Evolutionary conservation across 2,888 invertebrate species (phyloP), one percentile per base, ranked within the genome.

Genomic region (Stegophylla sp.): DNA sequence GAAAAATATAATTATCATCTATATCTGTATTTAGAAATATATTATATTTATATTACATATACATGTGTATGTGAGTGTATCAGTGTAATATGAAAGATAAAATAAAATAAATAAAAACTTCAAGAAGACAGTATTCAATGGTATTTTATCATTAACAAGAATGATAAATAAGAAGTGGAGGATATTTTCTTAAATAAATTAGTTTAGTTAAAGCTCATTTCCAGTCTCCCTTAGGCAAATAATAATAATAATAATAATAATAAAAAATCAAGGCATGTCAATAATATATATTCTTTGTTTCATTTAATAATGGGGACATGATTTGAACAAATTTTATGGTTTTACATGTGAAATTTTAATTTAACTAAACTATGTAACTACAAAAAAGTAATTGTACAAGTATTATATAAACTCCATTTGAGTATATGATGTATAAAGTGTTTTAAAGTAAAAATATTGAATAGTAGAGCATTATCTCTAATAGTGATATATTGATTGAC

Each of bases 401-500:
- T 56, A 20, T 12, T 56, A 56, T 20, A 56, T 56, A 20, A 56
- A 23, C 12, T 56, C 56, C 1, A 23, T 23, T 56, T 20, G 23
- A 56, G 23, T n/a, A 53, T 48, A 20, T 23, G 23, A 5, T 12
- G 23, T 20, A 41, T 61, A 61, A 17, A 59, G 28, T 75, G 56
- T 56, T 72, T 41, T 72, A 72, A 20, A 7, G 41, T 43, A 23
- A 56, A 41, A 23, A 23, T 72, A 72, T 72, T 56, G 71, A 72
- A 41, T 28, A 43, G 53, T 28, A 43, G 53, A 71, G 71, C 53
- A n/a, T 63, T 63, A 56, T 56, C 56, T 56, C 56, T 56, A 56
- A 56, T 56, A 56, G 56, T 63, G 34, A 63, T 53, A 63, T 53
- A 69, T 28, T 74, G 74, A 48, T 63, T 74, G 74, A 74, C 74